phyloP scores from a whole-genome alignment of 2,113 vertebrate genomes.

The Cynopterus brachyotis region DNA sequence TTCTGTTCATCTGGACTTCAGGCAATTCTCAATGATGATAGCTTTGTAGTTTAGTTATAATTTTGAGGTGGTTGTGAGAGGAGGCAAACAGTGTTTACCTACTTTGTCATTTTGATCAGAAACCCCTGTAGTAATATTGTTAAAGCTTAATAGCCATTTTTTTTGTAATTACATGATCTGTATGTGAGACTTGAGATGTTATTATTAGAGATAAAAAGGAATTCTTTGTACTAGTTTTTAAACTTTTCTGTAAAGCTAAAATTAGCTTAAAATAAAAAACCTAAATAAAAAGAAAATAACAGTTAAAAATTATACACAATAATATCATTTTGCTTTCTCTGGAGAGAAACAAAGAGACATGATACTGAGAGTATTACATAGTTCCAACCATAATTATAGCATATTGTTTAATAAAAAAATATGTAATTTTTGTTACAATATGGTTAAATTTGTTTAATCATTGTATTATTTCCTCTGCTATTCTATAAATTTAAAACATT shows the following conservation, averaged over 20 bases:
- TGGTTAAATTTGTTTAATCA: neutral
- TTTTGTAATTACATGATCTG: neutral
- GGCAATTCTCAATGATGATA: too few relatives aligned
- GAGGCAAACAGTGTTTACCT: too few relatives aligned
- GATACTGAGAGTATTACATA: neutral
- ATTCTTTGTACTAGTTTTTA: neutral
- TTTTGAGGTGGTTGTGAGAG: too few relatives aligned
- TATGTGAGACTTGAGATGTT: neutral
- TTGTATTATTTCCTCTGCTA: neutral
- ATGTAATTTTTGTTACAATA: neutral
- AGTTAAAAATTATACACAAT: neutral
- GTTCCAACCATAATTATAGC: neutral
- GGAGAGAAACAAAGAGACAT: neutral
- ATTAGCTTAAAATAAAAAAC: neutral
- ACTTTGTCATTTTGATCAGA: too few relatives aligned
- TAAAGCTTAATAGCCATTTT: neutral
- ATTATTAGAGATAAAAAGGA: neutral
- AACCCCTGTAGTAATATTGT: too few relatives aligned
- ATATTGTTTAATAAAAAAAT: neutral
- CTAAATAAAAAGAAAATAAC: neutral
- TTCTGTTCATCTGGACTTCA: too few relatives aligned
- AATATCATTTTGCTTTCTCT: neutral
- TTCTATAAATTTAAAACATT: neutral
- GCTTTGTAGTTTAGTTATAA: too few relatives aligned
- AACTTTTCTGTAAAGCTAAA: neutral